Evolutionary conservation across 2,113 vertebrate species (phyloP), one percentile per base, ranked within the genome.

Genomic region (Clarias macrocephalus): DNA sequence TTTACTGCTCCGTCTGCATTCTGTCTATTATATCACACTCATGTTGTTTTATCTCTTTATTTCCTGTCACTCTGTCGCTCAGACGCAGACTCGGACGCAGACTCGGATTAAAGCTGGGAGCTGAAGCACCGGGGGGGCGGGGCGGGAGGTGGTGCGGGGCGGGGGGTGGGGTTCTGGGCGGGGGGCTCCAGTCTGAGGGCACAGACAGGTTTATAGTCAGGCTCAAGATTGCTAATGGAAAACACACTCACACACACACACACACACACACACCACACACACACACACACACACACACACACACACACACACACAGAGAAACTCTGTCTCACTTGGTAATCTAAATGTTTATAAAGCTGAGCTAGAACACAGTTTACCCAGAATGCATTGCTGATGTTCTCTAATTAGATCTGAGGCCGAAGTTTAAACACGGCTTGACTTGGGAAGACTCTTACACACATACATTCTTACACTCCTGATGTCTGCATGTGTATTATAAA

Each of bases 41-140:
- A 52, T 4, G 16, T 66, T 66, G 2, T 18, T 48, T 77, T 25
- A 37, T 19, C 16, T 37, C 19, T 18, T n/a, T 19, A 15, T 12
- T 25, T 83, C 23, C n/a, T 90, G 84, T 92, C 89, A 23, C 76
- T 63, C 70, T 91, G 89, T 92, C 93, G 66, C 87, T 72, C 85
- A 99, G 98, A 96, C 66, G 95, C 97, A 3, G 91, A 93, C 87
- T 98, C 95, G 0, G 93, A 97, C 91, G 96, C 96, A 0, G 97
- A 99, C 91, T 98, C 97, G 0, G 97, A 99, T 89, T 98, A 93
- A 98, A 89, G 88, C 89, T 60, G 54, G 79, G 19, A 84, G 56
- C 52, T 59, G 86, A 65, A 89, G 25, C 76, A 77, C 66, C 83
- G 18, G 54, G 7, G 16, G 68, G 23, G 42, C 3, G 5, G 42